Base-by-base conservation (phyloP, 2,797 vertebrate genomes). In the Arrhamphus sclerolepis region DNA sequence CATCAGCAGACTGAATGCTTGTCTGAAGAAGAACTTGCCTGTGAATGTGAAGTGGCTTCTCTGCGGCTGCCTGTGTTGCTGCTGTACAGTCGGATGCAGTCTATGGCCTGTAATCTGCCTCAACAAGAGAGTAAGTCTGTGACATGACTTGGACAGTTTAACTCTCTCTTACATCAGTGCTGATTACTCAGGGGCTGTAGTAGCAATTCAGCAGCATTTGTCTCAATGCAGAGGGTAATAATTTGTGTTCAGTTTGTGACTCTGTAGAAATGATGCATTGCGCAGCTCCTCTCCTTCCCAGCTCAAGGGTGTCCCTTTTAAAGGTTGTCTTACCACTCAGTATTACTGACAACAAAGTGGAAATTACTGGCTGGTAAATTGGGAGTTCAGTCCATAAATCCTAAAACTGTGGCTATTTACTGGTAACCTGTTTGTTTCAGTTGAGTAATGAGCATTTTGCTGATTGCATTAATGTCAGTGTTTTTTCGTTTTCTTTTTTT, bases 51-150 rank as follows among this genome's bases (percentile, higher is more conserved):
- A 97, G 87, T 99, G 98, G 98, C 94, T 99, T 76, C 93, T 99
- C 0, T 99, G 98, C 69, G 98, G 98, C 80, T 98, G 97, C 89
- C 91, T 99, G 78, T 99, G 98, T 85, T 99, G 97, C 82, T 99
- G 97, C 90, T 99, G 98, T 90, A 98, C 97, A 0, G 92, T 98
- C 53, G 98, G 98, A 81, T 98, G 95, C 89, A 99, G 98, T 87
- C 91, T 99, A 31, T 99, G 98, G 98, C 98, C 98, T 1, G 96
- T 99, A 65, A 94, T 99, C 86, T 99, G 98, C 92, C 96, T 99
- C 85, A 99, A 97, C 93, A 99, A 99, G 93, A 95, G 96, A 92
- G 97, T 98, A 78, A 95, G 96, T 93, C 56, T 40, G 53, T 57
- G 67, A 81, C 70, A 56, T 4, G 1, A 28, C 41, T 6, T 13